A percentile compares a stretch with the other conserved stretches of the same genome.
These are phyloP conservation scores for Eupithecia abbreviata DNA, from an alignment of 2,888 invertebrate species.

Conservation along the genomic window DNA sequence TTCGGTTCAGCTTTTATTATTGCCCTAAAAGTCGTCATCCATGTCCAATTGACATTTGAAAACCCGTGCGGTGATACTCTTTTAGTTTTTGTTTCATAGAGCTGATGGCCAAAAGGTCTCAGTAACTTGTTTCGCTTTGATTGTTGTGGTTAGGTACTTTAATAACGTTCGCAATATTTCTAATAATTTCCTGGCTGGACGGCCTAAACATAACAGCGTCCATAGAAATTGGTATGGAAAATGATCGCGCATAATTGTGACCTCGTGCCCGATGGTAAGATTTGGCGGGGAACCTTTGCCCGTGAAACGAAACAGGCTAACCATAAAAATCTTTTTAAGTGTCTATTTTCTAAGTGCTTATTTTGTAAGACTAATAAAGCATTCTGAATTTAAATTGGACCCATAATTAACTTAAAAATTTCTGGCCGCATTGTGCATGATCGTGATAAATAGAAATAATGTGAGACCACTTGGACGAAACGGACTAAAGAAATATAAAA, in stretches of 20 bases:
- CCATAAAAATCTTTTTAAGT: background rate
- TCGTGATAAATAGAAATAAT: background rate
- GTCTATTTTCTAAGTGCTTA: too few relatives aligned
- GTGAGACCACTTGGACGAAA: background rate
- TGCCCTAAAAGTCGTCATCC: constrained; percentile 12
- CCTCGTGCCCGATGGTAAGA: background rate
- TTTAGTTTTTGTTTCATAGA: constrained; percentile 9
- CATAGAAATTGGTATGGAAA: background rate
- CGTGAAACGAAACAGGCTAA: background rate
- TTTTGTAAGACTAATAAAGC: too few relatives aligned
- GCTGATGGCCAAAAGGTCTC: constrained; percentile 1
- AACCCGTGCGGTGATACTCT: constrained; percentile 28
- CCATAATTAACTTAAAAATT: background rate
- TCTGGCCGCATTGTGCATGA: background rate
- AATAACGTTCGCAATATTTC: background rate
- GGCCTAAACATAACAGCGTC: background rate
- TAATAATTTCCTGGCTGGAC: background rate
- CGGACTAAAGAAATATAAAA: background rate
- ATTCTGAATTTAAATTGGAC: too few relatives aligned
- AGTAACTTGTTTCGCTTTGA: constrained; percentile 3
- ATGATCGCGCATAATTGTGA: background rate
- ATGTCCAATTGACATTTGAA: constrained; percentile 40
- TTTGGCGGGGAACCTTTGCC: background rate
- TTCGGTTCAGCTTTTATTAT: background rate
- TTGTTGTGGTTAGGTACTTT: background rate